Evolutionary conservation across 2,797 vertebrate genomes (phyloP), one percentile per base, ranked within the genome.

Genomic region (Eremophila alpestris): DNA sequence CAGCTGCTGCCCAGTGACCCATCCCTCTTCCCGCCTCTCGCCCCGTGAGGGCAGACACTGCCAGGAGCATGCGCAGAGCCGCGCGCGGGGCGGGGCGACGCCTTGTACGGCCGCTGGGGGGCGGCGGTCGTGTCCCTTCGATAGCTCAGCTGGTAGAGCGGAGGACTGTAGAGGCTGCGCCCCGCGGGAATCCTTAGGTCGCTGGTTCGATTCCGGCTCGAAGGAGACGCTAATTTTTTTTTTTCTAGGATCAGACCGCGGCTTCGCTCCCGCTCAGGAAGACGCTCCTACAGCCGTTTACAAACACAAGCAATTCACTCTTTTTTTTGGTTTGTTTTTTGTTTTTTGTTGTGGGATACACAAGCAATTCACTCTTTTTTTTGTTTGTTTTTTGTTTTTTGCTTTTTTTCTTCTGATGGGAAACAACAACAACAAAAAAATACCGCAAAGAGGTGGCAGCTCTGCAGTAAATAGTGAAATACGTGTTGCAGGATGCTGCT

Each of bases 61-160:
- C 5, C 7, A 0, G 0, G 67, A 41, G 67, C 91, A 32, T 51
- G 76, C 83, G n/a, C 71, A 5, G 5, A 17, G 2, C 3, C 0
- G 2, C 1, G 10, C 3, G 13, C 11, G 21, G 48, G 17, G 46
- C 16, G 45, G 56, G 71, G 62, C 4, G 38, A 16, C 3, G 6
- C 0, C 38, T 86, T 79, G 2, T 36, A 22, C 5, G 16, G 52
- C 26, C 36, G 82, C 77, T 26, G 88, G 62, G 67, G 4, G 21
- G 48, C 1, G 0, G 41, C 41, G 41, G 41, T 6, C 10, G 41
- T 41, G 60, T 74, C 74, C 98, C 98, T 99, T 99, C 98, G 98
- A 98, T 99, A 99, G 98, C 99, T 99, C 98, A 99, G 99, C 98
- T 99, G 99, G 99, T 99, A 99, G 99, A 99, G 99, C 98, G 98